Evolutionary conservation across 2,888 invertebrate species (phyloP).

Genomic region (Sisyra nigra): DNA sequence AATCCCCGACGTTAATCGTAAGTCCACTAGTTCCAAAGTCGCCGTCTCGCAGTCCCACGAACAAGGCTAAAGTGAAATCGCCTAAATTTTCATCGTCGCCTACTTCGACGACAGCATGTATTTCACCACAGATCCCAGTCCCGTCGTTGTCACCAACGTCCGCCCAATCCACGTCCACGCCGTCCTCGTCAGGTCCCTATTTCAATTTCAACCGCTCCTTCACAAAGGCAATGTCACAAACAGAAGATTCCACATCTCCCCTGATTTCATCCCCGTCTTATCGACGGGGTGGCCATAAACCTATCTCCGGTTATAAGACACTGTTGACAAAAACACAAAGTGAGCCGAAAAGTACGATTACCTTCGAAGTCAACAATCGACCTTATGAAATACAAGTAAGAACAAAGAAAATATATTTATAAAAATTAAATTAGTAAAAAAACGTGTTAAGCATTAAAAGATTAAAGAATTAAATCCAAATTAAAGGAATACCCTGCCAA

Average conservation of each 20-base stretch:
- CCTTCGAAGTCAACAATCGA: slow-evolving; percentile 4
- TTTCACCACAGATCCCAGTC: slow-evolving; percentile 8
- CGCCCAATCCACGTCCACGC: slow-evolving; percentile 10
- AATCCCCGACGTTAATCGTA: slow-evolving; percentile 3
- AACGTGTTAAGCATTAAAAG: no score
- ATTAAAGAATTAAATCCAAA: no score
- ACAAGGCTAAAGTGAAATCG: slow-evolving; percentile 11
- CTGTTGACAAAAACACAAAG: slow-evolving; percentile 7
- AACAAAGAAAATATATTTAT: no score
- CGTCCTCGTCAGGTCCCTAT: slow-evolving; percentile 10
- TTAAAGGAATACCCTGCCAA: no score
- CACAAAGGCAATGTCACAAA: slow-evolving; percentile 7
- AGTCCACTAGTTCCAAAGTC: slow-evolving; percentile 15
- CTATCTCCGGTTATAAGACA: slow-evolving; percentile 1
- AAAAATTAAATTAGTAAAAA: no score
- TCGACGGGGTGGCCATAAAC: no score
- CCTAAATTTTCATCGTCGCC: slow-evolving; percentile 19
- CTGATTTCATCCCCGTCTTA: no score
- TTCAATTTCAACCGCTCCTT: slow-evolving; percentile 7
- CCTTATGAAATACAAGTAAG: background rate
- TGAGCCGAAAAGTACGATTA: slow-evolving; percentile 8
- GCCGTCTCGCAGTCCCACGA: slow-evolving; percentile 12
- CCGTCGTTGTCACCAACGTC: slow-evolving; percentile 8
- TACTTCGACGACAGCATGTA: slow-evolving; percentile 13
- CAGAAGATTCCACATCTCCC: background rate